Evolutionary conservation across 2,113 vertebrate genomes (phyloP).

Genomic region (Numenius arquata): DNA sequence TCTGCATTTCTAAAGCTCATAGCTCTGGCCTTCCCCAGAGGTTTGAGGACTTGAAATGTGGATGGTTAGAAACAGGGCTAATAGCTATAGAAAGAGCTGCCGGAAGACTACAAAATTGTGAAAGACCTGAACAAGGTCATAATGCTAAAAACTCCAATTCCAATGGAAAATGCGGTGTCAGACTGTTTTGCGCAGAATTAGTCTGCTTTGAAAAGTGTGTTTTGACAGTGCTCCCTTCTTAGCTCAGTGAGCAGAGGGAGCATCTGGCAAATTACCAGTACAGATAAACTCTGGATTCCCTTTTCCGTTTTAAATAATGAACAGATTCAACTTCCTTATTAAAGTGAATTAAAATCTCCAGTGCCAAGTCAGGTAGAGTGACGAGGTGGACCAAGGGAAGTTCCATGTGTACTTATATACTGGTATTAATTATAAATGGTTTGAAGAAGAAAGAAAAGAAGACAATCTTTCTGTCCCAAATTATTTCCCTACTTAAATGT

Average conservation of each 20-base stretch:
- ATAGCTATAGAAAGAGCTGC: neutral
- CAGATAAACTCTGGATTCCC: neutral
- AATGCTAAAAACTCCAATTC: neutral
- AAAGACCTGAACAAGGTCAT: neutral
- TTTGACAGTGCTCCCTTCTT: conserved; percentile 18
- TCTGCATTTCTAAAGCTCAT: neutral
- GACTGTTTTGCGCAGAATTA: neutral
- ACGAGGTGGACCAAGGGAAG: neutral
- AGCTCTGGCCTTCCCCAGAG: neutral
- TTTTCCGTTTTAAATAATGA: neutral
- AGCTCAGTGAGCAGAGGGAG: neutral
- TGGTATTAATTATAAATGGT: neutral
- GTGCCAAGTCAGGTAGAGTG: neutral
- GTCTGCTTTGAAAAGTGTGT: conserved; percentile 1
- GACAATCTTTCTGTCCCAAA: neutral
- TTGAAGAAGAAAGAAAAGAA: neutral
- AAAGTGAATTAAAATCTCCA: neutral
- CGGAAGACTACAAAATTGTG: neutral
- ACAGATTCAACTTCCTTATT: neutral
- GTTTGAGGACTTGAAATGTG: neutral
- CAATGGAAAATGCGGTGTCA: neutral
- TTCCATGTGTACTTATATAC: neutral
- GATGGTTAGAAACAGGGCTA: neutral
- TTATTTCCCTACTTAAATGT: neutral
- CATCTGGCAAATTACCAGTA: neutral